These are phyloP conservation scores for Falco novaeseelandiae DNA, from an alignment of 2,797 vertebrate genomes.

Conservation along the genomic window DNA sequence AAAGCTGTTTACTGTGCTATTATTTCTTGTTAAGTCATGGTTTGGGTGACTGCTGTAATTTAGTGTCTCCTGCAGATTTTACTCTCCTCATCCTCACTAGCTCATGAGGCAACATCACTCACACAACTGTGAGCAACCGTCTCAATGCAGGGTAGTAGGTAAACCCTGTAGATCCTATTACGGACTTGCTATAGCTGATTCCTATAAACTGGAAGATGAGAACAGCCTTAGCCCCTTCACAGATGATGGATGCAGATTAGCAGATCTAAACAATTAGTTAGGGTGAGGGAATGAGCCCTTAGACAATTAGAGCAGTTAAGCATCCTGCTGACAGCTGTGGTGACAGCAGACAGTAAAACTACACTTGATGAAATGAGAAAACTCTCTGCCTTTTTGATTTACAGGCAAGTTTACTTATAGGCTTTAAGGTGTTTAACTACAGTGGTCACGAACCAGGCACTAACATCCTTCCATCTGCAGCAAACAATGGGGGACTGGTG, in stretches of 20 bases:
- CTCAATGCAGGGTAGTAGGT: neutral
- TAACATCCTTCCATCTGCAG: neutral
- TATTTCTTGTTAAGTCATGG: neutral
- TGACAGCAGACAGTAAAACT: constrained; percentile 78
- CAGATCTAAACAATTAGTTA: constrained; percentile 80
- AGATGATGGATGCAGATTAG: constrained; percentile 76
- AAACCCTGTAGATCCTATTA: constrained; percentile 38
- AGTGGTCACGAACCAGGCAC: constrained; percentile 10
- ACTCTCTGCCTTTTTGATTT: constrained; percentile 71
- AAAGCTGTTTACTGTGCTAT: neutral
- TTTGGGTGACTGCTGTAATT: neutral
- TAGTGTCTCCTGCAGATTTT: neutral
- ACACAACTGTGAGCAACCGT: neutral
- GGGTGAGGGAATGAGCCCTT: constrained; percentile 71
- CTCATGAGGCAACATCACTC: neutral
- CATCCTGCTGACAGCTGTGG: constrained; percentile 78
- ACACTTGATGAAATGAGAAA: constrained; percentile 68
- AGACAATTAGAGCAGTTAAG: constrained; percentile 75
- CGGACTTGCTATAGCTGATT: neutral
- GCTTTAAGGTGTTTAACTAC: constrained; percentile 65
- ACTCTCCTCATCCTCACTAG: neutral
- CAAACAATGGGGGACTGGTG: neutral
- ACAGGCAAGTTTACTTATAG: constrained; percentile 48
- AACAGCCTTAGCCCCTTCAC: constrained; percentile 41
- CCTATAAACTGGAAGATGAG: constrained; percentile 69